Percentiles rank a stretch among this genome's conserved stretches.
Conservation (phyloP, 2,888 invertebrate species). For the Byasa hedistus region DNA sequence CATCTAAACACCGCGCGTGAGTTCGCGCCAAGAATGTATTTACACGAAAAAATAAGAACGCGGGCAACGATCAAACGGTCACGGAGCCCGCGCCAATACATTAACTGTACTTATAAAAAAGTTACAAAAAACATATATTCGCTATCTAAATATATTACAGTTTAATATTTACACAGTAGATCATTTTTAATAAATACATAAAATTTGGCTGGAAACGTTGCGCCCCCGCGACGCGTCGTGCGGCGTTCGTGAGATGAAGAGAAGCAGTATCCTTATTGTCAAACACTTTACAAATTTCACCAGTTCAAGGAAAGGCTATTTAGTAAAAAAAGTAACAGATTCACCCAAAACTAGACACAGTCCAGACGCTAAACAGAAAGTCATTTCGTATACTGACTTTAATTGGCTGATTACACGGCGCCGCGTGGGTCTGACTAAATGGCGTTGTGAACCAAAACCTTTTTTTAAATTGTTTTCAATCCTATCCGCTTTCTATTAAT, state of each 20-base stretch:
- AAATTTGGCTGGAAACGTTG: conserved; percentile 62
- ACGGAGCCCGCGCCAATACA: conserved; percentile 31
- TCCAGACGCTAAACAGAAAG: no score
- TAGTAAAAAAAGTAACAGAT: no score
- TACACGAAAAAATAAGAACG: conserved; percentile 35
- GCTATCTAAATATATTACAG: conserved; percentile 74
- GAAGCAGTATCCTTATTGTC: conserved; percentile 57
- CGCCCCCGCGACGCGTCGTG: conserved; percentile 38
- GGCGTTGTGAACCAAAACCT: no score
- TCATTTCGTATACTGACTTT: no score
- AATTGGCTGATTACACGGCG: no score
- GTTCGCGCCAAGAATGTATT: conserved; percentile 42
- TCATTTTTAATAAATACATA: conserved; percentile 68
- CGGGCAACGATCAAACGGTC: conserved; percentile 16
- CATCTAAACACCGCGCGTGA: conserved; percentile 37
- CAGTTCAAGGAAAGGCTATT: conserved; percentile 1
- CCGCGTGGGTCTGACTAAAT: no score
- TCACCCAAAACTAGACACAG: no score
- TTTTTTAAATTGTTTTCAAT: no score
- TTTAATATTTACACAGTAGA: conserved; percentile 65
- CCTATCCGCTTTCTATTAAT: no score
- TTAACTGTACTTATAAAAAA: conserved; percentile 34
- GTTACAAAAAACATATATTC: conserved; percentile 53
- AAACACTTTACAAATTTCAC: conserved; percentile 51
- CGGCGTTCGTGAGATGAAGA: conserved; percentile 35